A percentile compares a stretch with the other conserved stretches of the same genome.
These are phyloP conservation scores for Pseudolaguvia tuberculata DNA, from an alignment of 2,113 vertebrate genomes.

Conservation along the genomic window DNA sequence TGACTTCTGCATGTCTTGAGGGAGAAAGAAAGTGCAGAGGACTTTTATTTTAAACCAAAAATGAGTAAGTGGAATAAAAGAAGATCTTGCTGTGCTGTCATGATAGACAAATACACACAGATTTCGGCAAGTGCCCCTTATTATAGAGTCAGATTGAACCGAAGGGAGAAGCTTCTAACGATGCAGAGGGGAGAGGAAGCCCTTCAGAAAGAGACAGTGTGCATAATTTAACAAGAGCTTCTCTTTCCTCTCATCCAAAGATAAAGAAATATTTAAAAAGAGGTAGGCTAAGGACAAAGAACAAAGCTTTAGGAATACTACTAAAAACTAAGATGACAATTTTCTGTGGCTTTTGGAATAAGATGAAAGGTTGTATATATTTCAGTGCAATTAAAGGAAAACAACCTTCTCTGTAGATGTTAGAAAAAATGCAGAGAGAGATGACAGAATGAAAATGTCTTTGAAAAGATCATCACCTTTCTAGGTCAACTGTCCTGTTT, in stretches of 20 bases:
- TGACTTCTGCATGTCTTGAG: conserved; percentile 12
- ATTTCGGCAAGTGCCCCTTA: conserved; percentile 5
- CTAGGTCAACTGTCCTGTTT: background rate
- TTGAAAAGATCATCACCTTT: background rate
- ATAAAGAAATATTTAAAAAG: conserved; percentile 14
- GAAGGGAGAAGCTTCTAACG: background rate
- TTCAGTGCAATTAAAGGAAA: background rate
- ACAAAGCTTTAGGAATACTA: conserved; percentile 18
- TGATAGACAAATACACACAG: conserved; percentile 13
- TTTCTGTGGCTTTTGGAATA: background rate
- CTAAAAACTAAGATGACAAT: background rate
- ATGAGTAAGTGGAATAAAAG: conserved; percentile 1
- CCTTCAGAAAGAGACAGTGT: background rate
- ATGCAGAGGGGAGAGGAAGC: conserved; percentile 1
- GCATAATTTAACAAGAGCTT: conserved; percentile 16
- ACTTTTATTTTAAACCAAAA: background rate
- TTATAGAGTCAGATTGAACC: conserved; percentile 1
- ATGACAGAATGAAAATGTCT: background rate
- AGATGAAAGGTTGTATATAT: conserved; percentile 1
- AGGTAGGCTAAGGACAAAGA: background rate
- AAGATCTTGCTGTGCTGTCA: conserved; percentile 22
- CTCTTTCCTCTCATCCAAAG: background rate
- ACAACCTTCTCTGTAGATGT: background rate
- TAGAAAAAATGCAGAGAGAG: too few relatives aligned
- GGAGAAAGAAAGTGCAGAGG: conserved; percentile 8